Percentiles rank a stretch among this genome's conserved stretches.
Conservation (phyloP, 2,797 vertebrate genomes). For the Danio choprae region DNA sequence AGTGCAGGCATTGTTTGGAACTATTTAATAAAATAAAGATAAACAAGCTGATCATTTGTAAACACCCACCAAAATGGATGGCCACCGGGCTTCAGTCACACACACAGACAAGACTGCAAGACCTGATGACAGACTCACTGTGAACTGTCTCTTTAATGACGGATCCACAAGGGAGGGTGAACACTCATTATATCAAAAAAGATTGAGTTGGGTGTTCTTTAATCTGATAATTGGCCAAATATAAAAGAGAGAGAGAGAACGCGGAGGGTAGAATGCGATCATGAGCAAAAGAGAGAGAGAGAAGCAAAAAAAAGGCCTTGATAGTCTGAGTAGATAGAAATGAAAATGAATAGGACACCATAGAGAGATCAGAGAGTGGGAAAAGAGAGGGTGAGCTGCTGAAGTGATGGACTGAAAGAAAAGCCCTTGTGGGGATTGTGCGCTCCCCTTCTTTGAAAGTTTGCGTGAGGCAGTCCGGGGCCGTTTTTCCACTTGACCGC, state of each 20-base stretch:
- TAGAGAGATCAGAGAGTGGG: conserved; percentile 44
- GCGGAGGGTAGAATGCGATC: conserved; percentile 8
- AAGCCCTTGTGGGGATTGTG: conserved; percentile 54
- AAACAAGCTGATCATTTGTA: conserved; percentile 10
- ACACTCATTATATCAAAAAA: conserved; percentile 45
- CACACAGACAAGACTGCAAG: conserved; percentile 7
- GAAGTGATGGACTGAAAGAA: conserved; percentile 51
- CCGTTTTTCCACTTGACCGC: conserved; percentile 93
- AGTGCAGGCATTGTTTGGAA: neutral
- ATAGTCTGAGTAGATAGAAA: conserved; percentile 36
- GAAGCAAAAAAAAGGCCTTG: conserved; percentile 29
- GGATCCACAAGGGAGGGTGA: conserved; percentile 37
- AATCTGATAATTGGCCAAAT: conserved; percentile 52
- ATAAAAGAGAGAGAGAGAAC: conserved; percentile 41
- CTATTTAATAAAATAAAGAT: conserved; percentile 12
- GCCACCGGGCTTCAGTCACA: conserved; percentile 5
- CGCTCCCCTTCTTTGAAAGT: conserved; percentile 81
- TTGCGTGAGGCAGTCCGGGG: conserved; percentile 84
- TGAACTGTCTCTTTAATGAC: conserved; percentile 31
- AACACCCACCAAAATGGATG: conserved; percentile 7
- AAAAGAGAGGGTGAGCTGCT: conserved; percentile 37
- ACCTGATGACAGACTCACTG: conserved; percentile 17
- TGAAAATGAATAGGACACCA: conserved; percentile 57
- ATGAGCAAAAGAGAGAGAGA: conserved; percentile 13
- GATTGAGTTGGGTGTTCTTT: conserved; percentile 43